These are phyloP conservation scores for Platerodrilus igneus DNA, from an alignment of 2,888 invertebrate species.

Conservation along the genomic window DNA sequence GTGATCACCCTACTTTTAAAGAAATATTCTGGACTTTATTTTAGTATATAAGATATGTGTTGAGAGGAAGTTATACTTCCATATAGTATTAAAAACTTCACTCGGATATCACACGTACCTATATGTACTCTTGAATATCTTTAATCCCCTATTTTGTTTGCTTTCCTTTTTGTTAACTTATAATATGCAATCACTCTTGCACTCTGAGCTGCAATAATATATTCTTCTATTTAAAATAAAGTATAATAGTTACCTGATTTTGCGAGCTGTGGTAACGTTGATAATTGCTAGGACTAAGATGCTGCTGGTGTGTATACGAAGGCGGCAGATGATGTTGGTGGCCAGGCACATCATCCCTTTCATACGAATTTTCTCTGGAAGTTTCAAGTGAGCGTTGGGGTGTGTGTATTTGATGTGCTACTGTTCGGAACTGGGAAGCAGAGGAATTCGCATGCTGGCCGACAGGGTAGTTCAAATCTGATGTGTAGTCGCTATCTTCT, in stretches of 20 bases:
- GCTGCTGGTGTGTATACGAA: slow-evolving; percentile 37
- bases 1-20: no score
- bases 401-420: slow-evolving; percentile 73
- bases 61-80: no score
- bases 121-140: no score
- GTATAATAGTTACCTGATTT: slow-evolving; percentile 23
- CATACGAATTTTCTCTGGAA: slow-evolving; percentile 78
- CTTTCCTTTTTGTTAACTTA: no score
- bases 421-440: slow-evolving; percentile 79
- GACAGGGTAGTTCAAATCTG: slow-evolving; percentile 91
- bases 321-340: slow-evolving; percentile 36
- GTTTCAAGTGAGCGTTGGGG: slow-evolving; percentile 75
- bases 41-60: no score
- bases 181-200: no score
- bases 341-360: slow-evolving; percentile 61
- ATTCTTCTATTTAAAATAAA: no score
- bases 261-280: slow-evolving; percentile 13
- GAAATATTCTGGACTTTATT: no score
- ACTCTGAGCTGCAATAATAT: no score
- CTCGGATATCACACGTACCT: no score
- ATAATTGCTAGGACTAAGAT: slow-evolving; percentile 42
- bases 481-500: slow-evolving; percentile 96
- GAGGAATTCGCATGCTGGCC: slow-evolving; percentile 88
- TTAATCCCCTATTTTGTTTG: no score
- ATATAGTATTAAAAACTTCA: no score